Base-by-base conservation (phyloP, 2,888 invertebrate genomes). In the Athetis lepigone region DNA sequence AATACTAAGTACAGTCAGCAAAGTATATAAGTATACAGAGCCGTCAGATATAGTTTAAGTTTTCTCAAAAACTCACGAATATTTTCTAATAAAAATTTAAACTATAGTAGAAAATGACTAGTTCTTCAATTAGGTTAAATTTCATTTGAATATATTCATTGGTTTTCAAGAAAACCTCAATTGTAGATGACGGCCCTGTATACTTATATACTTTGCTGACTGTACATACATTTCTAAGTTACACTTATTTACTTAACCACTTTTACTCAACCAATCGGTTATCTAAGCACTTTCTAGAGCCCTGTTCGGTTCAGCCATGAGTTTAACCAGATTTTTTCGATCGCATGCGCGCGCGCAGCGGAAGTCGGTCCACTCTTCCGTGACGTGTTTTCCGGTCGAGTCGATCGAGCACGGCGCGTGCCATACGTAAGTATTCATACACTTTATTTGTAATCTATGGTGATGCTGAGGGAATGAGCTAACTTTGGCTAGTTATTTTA, bases 311-410 rank as follows among this genome's bases (percentile, higher is more conserved):
- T 62, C 51, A 49, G 60, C 40, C 47, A 49, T 54, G 60, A 72
- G 73, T 72, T 65, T 29, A 66, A 63, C 62, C 45, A 58, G 63
- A 65, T 74, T 74, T 75, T 75, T 79, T 74, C 57, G 57, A 62
- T 62, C 42, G 54, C 65, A 70, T 79, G 82, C 76, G 81, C 40
- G 18, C 52, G 69, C 81, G 76, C 81, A 82, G 40, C 79, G 81
- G 82, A 82, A 82, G 69, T 59, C 51, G 36, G 62, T 29, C 60
- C 70, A 68, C 70, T 79, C 71, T 81, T 77, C 80, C 81, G 75
- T 75, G 68, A 72, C 73, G 69, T 40, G 37, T 62, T 68, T 82
- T 81, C 82, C 83, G 77, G 67, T 57, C 40, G 43, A 64, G 46
- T 50, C 64, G 58, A 81, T 77, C 56, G 58, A 75, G 68, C 76